Conservation (phyloP, 2,888 invertebrate species). For the Hylaea fasciaria region DNA sequence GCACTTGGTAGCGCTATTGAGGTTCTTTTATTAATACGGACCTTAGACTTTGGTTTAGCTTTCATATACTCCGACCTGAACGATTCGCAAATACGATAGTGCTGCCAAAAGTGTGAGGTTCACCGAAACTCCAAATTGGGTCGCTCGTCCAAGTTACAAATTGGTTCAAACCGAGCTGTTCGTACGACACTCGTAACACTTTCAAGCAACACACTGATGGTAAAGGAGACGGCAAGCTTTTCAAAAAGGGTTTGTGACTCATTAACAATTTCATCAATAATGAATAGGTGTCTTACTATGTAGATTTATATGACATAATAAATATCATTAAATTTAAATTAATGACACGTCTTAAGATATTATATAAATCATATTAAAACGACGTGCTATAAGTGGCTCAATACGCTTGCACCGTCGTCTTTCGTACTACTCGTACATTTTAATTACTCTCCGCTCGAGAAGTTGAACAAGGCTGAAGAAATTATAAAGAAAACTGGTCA, state of each 20-base stretch:
- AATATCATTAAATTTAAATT: no score
- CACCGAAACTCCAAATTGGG: conserved; percentile 18
- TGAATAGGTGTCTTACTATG: not conserved
- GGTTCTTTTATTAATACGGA: no score
- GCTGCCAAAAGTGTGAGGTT: conserved; percentile 5
- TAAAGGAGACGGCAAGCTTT: not conserved
- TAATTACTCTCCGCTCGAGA: not conserved
- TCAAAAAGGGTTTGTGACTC: not conserved
- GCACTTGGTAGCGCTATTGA: no score
- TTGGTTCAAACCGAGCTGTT: conserved; percentile 30
- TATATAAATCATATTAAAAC: no score
- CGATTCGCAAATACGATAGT: not conserved
- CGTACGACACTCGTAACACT: conserved; percentile 11
- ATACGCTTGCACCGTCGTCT: not conserved
- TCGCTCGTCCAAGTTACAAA: conserved; percentile 23
- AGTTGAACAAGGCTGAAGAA: not conserved
- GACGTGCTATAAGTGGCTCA: no score
- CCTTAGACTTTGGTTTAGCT: not conserved
- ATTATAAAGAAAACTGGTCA: not conserved
- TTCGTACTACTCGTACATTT: no score
- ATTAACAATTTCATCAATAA: not conserved
- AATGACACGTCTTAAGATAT: no score
- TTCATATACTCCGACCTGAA: not conserved
- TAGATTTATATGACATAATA: not conserved
- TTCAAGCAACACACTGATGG: not conserved